Conservation (phyloP, 2,797 vertebrate genomes). For the Scolopax rusticola region DNA sequence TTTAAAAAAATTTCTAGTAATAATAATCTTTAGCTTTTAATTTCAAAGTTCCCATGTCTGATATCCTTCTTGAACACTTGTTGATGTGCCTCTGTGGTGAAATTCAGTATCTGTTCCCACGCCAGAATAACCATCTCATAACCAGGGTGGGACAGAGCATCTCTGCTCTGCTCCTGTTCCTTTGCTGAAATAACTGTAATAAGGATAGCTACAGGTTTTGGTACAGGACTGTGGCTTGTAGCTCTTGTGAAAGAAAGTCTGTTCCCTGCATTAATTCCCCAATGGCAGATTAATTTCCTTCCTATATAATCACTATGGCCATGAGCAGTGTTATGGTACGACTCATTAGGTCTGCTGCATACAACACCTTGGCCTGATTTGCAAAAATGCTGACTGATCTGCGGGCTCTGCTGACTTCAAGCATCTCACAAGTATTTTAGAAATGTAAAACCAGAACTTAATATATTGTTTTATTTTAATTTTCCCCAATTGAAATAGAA, state of each 20-base stretch:
- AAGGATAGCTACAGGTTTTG: background rate
- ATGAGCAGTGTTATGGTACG: background rate
- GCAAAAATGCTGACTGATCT: background rate
- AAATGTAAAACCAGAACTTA: background rate
- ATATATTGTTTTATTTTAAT: background rate
- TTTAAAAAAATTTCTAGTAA: background rate
- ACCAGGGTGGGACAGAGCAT: background rate
- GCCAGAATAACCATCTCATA: fast-evolving
- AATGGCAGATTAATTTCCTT: background rate
- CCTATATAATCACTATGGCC: background rate
- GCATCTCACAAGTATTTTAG: background rate
- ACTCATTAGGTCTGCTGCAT: background rate
- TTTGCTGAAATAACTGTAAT: background rate
- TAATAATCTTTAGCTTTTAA: background rate
- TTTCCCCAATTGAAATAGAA: background rate
- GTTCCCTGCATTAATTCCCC: background rate
- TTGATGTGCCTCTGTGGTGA: background rate
- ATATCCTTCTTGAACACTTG: background rate
- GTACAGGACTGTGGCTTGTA: background rate
- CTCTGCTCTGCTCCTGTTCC: background rate
- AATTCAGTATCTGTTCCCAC: background rate
- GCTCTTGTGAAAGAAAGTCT: background rate
- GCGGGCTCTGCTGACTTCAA: background rate
- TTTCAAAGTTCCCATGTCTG: background rate
- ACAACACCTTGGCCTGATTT: fast-evolving